Conservation (phyloP, 1,140 invertebrate species). For the Aphidius gifuensis region DNA sequence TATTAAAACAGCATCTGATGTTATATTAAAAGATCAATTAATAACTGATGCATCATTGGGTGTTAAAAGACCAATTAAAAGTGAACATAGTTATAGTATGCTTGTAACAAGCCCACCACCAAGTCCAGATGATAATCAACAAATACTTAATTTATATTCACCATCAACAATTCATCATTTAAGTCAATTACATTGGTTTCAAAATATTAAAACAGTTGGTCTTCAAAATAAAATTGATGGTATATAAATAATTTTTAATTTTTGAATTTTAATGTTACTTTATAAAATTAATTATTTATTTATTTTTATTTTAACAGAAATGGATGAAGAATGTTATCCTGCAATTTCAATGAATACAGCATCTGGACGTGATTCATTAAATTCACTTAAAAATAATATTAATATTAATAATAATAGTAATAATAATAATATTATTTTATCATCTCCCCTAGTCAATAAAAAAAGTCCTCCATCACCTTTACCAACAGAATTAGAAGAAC, state of each 20-base stretch:
- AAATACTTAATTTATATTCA: slow-evolving; percentile 31
- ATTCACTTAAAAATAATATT: slow-evolving; percentile 10
- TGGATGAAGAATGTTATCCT: slow-evolving; percentile 80
- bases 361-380: slow-evolving; percentile 43
- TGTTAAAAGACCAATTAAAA: slow-evolving; percentile 72
- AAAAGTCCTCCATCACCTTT: slow-evolving; percentile 10
- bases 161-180: slow-evolving; percentile 19
- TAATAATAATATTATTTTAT: neutral
- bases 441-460: slow-evolving; percentile 23
- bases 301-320: slow-evolving; percentile 57
- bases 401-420: neutral
- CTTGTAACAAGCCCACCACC: slow-evolving; percentile 59
- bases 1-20: slow-evolving; percentile 48
- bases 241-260: slow-evolving; percentile 21
- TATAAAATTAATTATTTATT: neutral
- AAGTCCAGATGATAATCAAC: slow-evolving; percentile 54
- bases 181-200: slow-evolving; percentile 23
- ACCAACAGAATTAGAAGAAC: slow-evolving; percentile 22
- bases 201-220: slow-evolving; percentile 35
- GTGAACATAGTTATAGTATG: slow-evolving; percentile 81
- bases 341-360: slow-evolving; percentile 67
- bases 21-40: slow-evolving; percentile 80
- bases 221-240: slow-evolving; percentile 42
- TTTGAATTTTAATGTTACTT: neutral
- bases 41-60: slow-evolving; percentile 86